Conservation (phyloP, 53 echinoderm and acorn worm genomes). For the Temnopleurus reevesii region DNA sequence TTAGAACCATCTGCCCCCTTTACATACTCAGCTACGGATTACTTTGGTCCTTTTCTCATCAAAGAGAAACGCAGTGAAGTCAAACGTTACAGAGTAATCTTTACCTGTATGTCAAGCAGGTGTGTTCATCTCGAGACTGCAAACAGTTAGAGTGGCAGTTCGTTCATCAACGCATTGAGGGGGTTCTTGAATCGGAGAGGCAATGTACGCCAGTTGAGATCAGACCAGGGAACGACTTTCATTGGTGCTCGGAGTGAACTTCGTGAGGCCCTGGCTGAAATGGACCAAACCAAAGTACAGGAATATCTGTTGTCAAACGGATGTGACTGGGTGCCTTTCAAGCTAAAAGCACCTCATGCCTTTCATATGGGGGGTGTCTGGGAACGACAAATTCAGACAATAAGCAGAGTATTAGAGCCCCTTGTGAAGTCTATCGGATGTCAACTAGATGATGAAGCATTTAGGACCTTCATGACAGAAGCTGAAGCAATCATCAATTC, state of each 20-base stretch:
- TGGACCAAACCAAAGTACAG: constrained; percentile 42
- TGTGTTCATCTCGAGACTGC: constrained; percentile 55
- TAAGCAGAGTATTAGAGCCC: not conserved
- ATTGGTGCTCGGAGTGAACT: constrained; percentile 60
- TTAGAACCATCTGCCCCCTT: constrained; percentile 61
- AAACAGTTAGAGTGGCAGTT: constrained; percentile 26
- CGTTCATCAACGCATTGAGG: constrained; percentile 59
- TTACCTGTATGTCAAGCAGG: constrained; percentile 65
- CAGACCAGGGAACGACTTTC: constrained; percentile 69
- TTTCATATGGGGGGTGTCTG: constrained; percentile 31
- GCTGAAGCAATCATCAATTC: constrained; percentile 55
- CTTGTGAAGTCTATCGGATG: constrained; percentile 22
- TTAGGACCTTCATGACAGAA: constrained; percentile 58
- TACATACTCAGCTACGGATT: constrained; percentile 61
- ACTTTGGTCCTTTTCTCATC: constrained; percentile 61
- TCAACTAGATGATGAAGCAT: constrained; percentile 64
- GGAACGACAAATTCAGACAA: not conserved
- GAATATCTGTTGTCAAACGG: constrained; percentile 28
- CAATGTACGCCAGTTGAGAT: constrained; percentile 45
- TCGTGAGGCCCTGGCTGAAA: constrained; percentile 11
- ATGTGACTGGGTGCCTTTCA: constrained; percentile 59
- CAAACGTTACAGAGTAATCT: constrained; percentile 53
- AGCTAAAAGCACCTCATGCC: constrained; percentile 61
- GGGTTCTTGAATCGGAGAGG: constrained; percentile 60
- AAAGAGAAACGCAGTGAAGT: constrained; percentile 58